These are phyloP conservation scores for Amiota minor DNA, from an alignment of 2,888 invertebrate genomes.

Conservation along the genomic window DNA sequence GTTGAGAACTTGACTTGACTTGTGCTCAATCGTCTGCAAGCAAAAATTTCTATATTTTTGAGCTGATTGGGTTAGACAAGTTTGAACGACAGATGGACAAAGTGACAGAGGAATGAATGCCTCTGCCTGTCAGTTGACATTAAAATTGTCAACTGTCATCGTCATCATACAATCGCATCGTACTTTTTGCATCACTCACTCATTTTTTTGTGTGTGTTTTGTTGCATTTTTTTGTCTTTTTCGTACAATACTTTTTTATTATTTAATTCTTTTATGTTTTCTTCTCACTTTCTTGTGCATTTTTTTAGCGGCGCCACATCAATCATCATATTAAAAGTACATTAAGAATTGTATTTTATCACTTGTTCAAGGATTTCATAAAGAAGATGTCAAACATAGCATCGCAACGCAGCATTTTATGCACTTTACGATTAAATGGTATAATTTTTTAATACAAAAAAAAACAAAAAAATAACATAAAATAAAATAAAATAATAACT, in stretches of 20 bases:
- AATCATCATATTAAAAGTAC: conserved; percentile 57
- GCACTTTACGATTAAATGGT: not conserved
- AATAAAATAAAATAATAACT: not conserved
- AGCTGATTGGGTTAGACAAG: not conserved
- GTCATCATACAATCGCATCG: not conserved
- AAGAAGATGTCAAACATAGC: conserved; percentile 12
- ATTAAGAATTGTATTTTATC: conserved; percentile 30
- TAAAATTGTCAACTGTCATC: conserved; percentile 33
- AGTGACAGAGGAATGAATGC: not conserved
- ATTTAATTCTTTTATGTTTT: conserved; percentile 12
- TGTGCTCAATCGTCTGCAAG: conserved; percentile 8
- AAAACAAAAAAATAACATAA: not conserved
- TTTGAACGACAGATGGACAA: not conserved
- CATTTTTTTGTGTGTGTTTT: conserved; percentile 19
- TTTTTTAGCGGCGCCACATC: conserved; percentile 58
- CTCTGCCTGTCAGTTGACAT: conserved; percentile 47
- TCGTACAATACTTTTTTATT: not conserved
- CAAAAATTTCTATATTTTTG: not conserved
- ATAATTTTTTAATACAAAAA: no score
- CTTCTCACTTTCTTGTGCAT: conserved; percentile 4
- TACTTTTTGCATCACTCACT: conserved; percentile 8
- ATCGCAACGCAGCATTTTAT: not conserved
- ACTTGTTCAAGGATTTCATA: conserved; percentile 29
- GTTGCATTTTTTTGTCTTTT: conserved; percentile 31
- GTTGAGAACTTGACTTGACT: conserved; percentile 26